These are phyloP conservation scores for Horisme vitalbata DNA, from an alignment of 2,888 invertebrate species.

Conservation along the genomic window DNA sequence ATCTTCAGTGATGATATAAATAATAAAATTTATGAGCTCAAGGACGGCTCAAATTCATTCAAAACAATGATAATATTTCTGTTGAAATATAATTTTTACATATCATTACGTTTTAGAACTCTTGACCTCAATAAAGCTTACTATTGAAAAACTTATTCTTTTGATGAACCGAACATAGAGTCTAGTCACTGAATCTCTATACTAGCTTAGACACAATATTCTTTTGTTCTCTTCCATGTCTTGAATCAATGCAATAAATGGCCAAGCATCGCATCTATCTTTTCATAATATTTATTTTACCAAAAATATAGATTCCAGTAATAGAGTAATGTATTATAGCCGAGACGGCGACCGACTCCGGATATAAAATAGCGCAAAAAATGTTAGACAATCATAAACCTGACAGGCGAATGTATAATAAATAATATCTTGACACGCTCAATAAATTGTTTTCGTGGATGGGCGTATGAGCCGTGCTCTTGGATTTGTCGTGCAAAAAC, in stretches of 20 bases:
- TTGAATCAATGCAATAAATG: too few species aligned
- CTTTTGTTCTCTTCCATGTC: too few species aligned
- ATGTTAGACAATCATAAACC: constrained; percentile 18
- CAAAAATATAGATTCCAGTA: constrained; percentile 5
- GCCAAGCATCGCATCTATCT: neutral
- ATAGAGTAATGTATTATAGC: constrained; percentile 1
- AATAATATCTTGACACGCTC: constrained; percentile 18
- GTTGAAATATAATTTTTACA: neutral
- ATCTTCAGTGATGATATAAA: constrained; percentile 4
- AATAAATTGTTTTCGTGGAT: constrained; percentile 29
- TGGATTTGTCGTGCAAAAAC: constrained; percentile 55
- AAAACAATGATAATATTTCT: constrained; percentile 7
- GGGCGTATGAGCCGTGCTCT: constrained; percentile 44
- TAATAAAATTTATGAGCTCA: neutral
- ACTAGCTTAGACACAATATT: too few species aligned
- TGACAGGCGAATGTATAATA: constrained; percentile 22
- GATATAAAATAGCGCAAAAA: constrained; percentile 20
- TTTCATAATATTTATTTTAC: constrained; percentile 3
- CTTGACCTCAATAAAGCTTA: neutral
- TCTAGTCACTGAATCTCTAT: too few species aligned
- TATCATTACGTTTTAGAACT: neutral
- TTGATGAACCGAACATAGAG: too few species aligned
- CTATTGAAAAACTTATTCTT: neutral
- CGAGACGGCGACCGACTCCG: constrained; percentile 11
- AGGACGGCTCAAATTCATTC: constrained; percentile 1